phyloP scores from a whole-genome alignment of 2,797 vertebrate species.

The Prionace glauca region DNA sequence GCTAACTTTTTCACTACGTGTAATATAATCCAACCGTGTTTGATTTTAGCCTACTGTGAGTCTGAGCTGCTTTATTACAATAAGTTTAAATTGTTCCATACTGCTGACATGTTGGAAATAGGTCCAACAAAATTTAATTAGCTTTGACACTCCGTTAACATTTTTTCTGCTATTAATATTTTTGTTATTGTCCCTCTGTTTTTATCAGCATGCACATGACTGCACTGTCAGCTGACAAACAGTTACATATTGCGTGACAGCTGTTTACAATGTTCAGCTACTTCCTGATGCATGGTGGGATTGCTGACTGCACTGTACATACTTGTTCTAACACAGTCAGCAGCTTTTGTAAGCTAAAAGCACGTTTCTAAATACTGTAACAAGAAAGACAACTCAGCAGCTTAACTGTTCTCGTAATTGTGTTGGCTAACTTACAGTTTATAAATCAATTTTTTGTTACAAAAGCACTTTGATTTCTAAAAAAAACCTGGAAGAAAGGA shows the following conservation, averaged over 20 bases:
- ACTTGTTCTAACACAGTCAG: not conserved
- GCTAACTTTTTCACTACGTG: not conserved
- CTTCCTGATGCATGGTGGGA: not conserved
- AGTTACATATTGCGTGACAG: conserved; percentile 38
- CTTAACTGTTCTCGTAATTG: not conserved
- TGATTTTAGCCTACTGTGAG: not conserved
- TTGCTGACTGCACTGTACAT: not conserved
- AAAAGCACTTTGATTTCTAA: not conserved
- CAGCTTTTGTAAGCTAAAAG: conserved; percentile 13
- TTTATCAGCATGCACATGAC: conserved; percentile 48
- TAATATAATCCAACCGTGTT: not conserved
- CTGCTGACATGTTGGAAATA: not conserved
- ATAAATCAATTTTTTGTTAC: not conserved
- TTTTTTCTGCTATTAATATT: not conserved
- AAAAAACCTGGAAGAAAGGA: not conserved
- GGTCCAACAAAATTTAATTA: not conserved
- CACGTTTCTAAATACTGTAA: not conserved
- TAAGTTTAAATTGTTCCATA: not conserved
- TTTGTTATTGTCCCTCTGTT: conserved; percentile 43
- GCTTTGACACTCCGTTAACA: not conserved
- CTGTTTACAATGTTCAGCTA: conserved; percentile 2
- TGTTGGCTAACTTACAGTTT: not conserved
- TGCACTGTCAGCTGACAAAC: conserved; percentile 46
- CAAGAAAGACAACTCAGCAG: not conserved
- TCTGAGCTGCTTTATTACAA: not conserved